Percentiles rank a stretch among this genome's conserved stretches.
These are phyloP conservation scores for Chaetogeoica ovagalla DNA, from an alignment of 2,888 invertebrate genomes.

Conservation along the genomic window DNA sequence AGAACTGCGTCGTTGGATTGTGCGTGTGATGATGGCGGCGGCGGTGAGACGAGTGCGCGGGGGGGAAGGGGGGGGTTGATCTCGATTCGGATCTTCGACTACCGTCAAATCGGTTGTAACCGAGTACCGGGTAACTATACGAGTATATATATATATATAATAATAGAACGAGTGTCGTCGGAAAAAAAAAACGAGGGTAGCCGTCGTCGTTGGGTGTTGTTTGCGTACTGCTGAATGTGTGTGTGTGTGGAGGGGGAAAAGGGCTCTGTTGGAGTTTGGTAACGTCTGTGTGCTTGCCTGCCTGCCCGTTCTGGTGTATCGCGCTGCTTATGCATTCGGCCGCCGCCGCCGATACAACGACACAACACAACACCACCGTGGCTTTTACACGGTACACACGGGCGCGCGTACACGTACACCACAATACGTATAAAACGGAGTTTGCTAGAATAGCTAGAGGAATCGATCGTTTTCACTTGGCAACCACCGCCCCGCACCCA, in stretches of 20 bases:
- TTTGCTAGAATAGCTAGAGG: slow-evolving; percentile 52
- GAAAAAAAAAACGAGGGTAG: background rate
- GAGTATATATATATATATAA: too few relatives aligned
- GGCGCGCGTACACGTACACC: background rate
- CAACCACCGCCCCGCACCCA: slow-evolving; percentile 28
- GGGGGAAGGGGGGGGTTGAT: background rate
- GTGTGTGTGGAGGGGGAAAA: background rate
- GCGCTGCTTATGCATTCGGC: slow-evolving; percentile 44
- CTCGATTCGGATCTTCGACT: slow-evolving; percentile 13
- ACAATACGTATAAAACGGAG: slow-evolving; percentile 51
- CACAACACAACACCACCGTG: slow-evolving; percentile 51
- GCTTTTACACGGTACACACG: slow-evolving; percentile 36
- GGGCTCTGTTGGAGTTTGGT: slow-evolving; percentile 34
- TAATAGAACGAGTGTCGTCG: background rate
- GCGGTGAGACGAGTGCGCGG: too few relatives aligned
- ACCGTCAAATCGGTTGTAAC: slow-evolving; percentile 32
- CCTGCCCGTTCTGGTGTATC: slow-evolving; percentile 18
- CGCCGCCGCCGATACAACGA: slow-evolving; percentile 43
- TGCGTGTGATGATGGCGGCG: too few relatives aligned
- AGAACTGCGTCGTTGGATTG: background rate
- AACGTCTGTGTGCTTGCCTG: slow-evolving; percentile 32
- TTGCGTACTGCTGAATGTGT: slow-evolving; percentile 5
- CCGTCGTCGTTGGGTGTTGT: slow-evolving; percentile 44
- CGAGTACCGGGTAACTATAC: slow-evolving; percentile 34
- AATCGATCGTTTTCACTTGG: slow-evolving; percentile 52